These are phyloP conservation scores for Phasianus colchicus DNA, from an alignment of 2,113 vertebrate genomes.

Conservation along the genomic window DNA sequence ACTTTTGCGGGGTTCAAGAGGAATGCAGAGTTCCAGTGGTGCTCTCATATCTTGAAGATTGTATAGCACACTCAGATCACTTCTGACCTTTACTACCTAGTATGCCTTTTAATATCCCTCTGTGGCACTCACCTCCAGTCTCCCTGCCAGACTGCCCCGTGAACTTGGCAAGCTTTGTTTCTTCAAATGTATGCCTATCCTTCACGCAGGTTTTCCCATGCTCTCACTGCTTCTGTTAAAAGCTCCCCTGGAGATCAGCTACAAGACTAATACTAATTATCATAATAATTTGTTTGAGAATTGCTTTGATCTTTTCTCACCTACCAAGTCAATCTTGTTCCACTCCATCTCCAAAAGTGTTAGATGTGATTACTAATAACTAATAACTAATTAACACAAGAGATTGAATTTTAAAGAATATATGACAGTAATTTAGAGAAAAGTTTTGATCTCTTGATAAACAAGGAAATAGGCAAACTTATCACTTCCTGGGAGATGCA, in stretches of 20 bases:
- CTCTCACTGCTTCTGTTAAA: slow-evolving; percentile 59
- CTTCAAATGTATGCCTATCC: slow-evolving; percentile 41
- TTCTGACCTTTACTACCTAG: neutral
- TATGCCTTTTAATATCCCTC: slow-evolving; percentile 21
- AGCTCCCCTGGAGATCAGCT: slow-evolving; percentile 59
- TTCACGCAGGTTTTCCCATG: slow-evolving; percentile 59
- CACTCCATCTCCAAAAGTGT: slow-evolving; percentile 65
- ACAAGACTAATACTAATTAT: slow-evolving; percentile 75
- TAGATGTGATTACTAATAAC: slow-evolving; percentile 68
- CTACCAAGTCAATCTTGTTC: slow-evolving; percentile 68
- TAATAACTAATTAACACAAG: slow-evolving; percentile 76
- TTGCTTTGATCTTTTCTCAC: slow-evolving; percentile 80
- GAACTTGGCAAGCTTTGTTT: slow-evolving; percentile 51
- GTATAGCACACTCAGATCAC: neutral
- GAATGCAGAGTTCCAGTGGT: neutral
- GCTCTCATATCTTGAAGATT: neutral
- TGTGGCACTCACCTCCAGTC: neutral
- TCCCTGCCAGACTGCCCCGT: neutral
- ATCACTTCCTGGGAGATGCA: slow-evolving; percentile 59
- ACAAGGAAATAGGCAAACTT: slow-evolving; percentile 68
- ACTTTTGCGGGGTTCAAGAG: neutral
- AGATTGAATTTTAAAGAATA: slow-evolving; percentile 70
- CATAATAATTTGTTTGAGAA: slow-evolving; percentile 72
- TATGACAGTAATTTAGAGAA: slow-evolving; percentile 63
- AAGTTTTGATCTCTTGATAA: slow-evolving; percentile 74